Evolutionary conservation across 2,888 invertebrate species (phyloP).

Genomic region (Orchesellides sinensis): DNA sequence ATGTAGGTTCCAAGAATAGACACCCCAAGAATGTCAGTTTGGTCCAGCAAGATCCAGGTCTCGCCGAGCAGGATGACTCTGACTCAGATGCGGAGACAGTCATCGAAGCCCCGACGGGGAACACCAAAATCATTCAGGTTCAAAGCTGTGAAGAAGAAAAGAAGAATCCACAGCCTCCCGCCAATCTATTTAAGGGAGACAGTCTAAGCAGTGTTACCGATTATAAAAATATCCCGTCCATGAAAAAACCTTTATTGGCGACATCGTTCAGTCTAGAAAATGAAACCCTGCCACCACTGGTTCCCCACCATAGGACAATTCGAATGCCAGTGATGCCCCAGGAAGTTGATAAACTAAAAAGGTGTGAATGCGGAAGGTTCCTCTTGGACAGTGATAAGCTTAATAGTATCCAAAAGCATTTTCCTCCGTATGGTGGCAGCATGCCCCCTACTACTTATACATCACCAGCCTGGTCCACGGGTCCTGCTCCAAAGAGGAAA

Average conservation of each 20-base stretch:
- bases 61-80: slow-evolving; percentile 33
- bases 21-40: slow-evolving; percentile 24
- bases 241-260: not conserved
- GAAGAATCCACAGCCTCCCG: not conserved
- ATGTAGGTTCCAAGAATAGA: not conserved
- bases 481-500: not conserved
- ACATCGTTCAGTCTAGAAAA: slow-evolving; percentile 37
- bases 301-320: slow-evolving; percentile 38
- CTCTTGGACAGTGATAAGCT: slow-evolving; percentile 46
- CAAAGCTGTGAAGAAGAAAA: slow-evolving; percentile 32
- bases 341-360: slow-evolving; percentile 38
- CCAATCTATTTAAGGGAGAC: not conserved
- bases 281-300: slow-evolving; percentile 24
- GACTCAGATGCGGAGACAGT: slow-evolving; percentile 58
- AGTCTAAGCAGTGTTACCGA: not conserved
- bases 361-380: slow-evolving; percentile 49
- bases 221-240: not conserved
- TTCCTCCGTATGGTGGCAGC: not conserved
- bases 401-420: not conserved
- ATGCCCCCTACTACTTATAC: slow-evolving; percentile 7
- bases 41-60: slow-evolving; percentile 42
- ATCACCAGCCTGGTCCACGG: not conserved
- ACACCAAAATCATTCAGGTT: slow-evolving; percentile 46
- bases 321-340: slow-evolving; percentile 54
- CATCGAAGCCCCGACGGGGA: slow-evolving; percentile 38